Evolutionary conservation across 2,888 invertebrate genomes (phyloP).

Genomic region (Stenolophus ochropezus): DNA sequence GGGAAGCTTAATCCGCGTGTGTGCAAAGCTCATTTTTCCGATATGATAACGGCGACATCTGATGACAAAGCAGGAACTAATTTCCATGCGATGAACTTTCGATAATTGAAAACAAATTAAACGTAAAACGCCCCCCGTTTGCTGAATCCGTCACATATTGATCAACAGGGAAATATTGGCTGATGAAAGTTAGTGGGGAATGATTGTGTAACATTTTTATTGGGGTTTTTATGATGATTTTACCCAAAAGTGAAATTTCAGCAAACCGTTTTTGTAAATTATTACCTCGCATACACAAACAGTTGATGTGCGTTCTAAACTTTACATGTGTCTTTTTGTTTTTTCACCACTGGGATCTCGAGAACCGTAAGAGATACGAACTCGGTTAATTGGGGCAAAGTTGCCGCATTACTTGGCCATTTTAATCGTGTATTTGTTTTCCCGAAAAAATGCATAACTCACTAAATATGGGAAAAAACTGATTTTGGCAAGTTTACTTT

Average conservation of each 20-base stretch:
- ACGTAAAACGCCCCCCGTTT: not conserved
- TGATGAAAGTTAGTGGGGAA: not conserved
- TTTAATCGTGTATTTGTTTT: too few relatives aligned
- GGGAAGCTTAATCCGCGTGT: not conserved
- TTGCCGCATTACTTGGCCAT: too few relatives aligned
- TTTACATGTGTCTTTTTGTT: too few relatives aligned
- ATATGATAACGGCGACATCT: not conserved
- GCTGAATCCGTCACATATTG: not conserved
- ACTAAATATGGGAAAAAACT: too few relatives aligned
- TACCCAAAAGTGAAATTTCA: not conserved
- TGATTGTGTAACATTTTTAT: constrained; percentile 9
- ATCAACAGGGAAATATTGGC: constrained; percentile 8
- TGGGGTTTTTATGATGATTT: not conserved
- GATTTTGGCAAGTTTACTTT: too few relatives aligned
- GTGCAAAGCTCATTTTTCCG: constrained; percentile 5
- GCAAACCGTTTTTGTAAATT: not conserved
- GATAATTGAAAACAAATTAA: constrained; percentile 28
- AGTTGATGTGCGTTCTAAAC: too few relatives aligned
- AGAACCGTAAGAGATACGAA: too few relatives aligned
- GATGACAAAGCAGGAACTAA: not conserved
- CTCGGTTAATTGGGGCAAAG: too few relatives aligned
- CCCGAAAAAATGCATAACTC: too few relatives aligned
- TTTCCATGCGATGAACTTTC: constrained; percentile 7
- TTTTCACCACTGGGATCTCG: too few relatives aligned
- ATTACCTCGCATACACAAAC: too few relatives aligned